Base-by-base conservation (phyloP, 2,888 invertebrate genomes). In the Chloroclystis v-ata region DNA sequence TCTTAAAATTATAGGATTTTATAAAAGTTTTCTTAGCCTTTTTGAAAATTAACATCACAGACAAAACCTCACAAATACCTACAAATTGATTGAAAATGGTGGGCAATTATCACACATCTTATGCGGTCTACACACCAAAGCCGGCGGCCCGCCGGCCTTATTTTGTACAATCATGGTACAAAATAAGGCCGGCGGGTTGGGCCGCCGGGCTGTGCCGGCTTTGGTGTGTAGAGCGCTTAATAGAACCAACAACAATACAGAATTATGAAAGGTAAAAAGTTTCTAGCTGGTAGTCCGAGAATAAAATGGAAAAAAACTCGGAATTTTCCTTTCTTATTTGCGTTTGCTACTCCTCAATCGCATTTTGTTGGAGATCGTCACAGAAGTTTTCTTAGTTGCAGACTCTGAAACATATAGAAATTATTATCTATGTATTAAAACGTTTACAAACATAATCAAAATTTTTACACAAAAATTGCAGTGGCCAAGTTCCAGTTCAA, bases 281-380 rank as follows among this genome's bases (percentile, higher is more conserved):
- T 38, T 41, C 32, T 33, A 38, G 43, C 38, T 37, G 46, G 37
- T 32, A 38, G 12, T 41, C 40, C n/a, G 6, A 37, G 11, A 28
- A 29, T 4, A 46, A 10, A 12, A 37, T 39, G 10, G 12, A 32
- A 43, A 43, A 45, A 39, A 63, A 13, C 10, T 12, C 26, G 16
- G 11, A 24, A 47, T 30, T 20, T 30, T 14, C 11, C 29, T 47
- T 57, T 65, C 39, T 71, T 73, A 52, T 45, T 69, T 70, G 39
- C 81, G 77, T 49, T 69, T 75, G 57, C 79, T 77, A 59, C 85
- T 85, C 35, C 85, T 69, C 30, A 85, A 56, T 13, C 70, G 54
- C 49, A 77, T 66, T 47, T 80, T 70, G 53, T 79, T 80, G 16
- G 71, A 64, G 2, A 73, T 65, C 32, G 60, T 35, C 1, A 56